Evolutionary conservation across 2,797 vertebrate species (phyloP), one percentile per base, ranked within the genome.

Genomic region (Muraenolepis orangiensis): DNA sequence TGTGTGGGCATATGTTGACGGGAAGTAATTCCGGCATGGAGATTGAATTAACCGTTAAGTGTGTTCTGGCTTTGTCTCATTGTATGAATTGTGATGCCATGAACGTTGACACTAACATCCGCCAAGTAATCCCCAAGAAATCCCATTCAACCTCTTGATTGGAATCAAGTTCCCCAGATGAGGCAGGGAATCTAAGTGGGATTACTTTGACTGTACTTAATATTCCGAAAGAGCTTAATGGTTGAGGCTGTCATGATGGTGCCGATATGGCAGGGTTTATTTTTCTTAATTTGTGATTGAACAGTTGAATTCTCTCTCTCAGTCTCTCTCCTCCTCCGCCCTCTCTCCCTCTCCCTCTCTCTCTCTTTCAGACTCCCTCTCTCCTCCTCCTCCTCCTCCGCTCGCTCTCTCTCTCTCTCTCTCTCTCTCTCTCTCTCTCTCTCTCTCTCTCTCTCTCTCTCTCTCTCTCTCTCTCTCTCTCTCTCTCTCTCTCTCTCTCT

Each of bases 61-160:
- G 72, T 69, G 73, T 77, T 70, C 61, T 32, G 77, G 78, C 73
- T 78, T 72, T 70, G 73, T 67, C 71, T 77, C 87, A 82, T 77
- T 85, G 83, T 82, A 72, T 86, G 86, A 89, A 88, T 83, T 77
- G 29, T 67, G 80, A 86, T 78, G 87, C 91, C 88, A 89, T 88
- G 84, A 80, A 75, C 82, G 66, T 91, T 20, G 42, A 46, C 23
- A 20, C n/a, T 57, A n/a, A 16, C 51, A 57, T 57, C n/a, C 7
- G 51, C 20, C 51, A 6, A n/a, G 51, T 57, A 57, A 57, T 57
- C 46, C 36, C 36, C 46, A 6, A 51, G 46, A 51, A 89, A 93
- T 93, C 89, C 89, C 84, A 86, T 86, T 88, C 83, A 85, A 84
- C 76, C 74, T 74, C 74, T 31, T 86, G 86, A 91, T 89, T 81